phyloP scores from a whole-genome alignment of 2,113 vertebrate species.

The Pandion haliaetus region DNA sequence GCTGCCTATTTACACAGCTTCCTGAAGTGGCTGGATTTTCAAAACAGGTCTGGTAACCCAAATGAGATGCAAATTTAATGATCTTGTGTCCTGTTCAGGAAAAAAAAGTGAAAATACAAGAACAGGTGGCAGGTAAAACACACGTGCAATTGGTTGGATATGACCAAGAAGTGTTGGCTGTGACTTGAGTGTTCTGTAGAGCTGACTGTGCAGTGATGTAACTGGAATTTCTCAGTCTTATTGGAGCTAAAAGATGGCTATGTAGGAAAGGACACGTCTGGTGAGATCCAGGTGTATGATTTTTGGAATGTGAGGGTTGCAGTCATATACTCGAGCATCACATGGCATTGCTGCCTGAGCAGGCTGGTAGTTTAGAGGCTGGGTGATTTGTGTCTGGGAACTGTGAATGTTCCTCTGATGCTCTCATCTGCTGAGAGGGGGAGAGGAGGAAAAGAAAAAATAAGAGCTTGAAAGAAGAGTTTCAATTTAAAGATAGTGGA shows the following conservation, averaged over 20 bases:
- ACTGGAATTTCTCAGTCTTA: not conserved
- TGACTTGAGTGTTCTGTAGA: not conserved
- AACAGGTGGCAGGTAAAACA: not conserved
- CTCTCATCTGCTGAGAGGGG: not conserved
- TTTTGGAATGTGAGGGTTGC: not conserved
- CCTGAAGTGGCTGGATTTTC: not conserved
- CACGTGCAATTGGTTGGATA: not conserved
- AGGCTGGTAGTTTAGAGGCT: not conserved
- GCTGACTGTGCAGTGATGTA: accelerated
- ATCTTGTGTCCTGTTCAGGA: not conserved
- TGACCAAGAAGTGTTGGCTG: not conserved
- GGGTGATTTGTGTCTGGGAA: not conserved
- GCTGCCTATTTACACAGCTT: not conserved
- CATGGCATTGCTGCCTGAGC: not conserved
- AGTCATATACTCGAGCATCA: not conserved
- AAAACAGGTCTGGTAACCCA: not conserved
- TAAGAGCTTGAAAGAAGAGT: not conserved
- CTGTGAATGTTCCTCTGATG: not conserved
- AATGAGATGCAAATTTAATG: not conserved
- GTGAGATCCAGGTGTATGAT: not conserved
- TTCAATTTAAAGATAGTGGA: not conserved
- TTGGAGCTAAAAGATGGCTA: not conserved
- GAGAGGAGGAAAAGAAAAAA: not conserved
- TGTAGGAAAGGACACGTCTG: not conserved
- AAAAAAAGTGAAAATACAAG: not conserved